Evolutionary conservation across 2,113 vertebrate genomes (phyloP).

Genomic region (Hucho hucho): DNA sequence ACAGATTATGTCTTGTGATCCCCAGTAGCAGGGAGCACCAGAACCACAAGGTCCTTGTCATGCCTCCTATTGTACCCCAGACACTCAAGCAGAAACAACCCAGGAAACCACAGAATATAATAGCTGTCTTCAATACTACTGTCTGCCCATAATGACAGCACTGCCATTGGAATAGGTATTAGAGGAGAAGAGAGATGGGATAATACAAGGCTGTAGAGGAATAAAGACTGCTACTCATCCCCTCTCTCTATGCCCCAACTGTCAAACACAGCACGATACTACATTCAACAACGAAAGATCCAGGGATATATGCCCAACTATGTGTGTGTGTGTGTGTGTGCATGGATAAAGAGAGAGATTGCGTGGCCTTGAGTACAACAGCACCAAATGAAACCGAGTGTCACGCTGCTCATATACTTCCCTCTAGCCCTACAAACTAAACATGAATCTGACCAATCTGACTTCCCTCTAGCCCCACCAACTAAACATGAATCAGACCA

Average conservation of each 20-base stretch:
- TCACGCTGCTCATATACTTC: too few relatives aligned
- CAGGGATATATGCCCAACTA: too few relatives aligned
- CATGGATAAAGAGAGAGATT: too few relatives aligned
- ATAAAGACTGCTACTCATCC: too few relatives aligned
- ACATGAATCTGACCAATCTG: too few relatives aligned
- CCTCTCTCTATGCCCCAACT: neutral
- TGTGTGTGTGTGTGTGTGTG: too few relatives aligned
- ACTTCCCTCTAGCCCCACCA: too few relatives aligned
- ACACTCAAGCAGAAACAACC: neutral
- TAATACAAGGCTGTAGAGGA: neutral
- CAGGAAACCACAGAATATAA: neutral
- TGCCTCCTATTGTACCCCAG: neutral
- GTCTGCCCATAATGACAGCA: neutral
- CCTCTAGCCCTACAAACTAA: too few relatives aligned
- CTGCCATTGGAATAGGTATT: neutral
- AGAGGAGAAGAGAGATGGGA: neutral
- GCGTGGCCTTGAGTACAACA: too few relatives aligned
- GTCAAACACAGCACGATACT: neutral
- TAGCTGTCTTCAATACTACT: neutral
- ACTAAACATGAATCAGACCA: too few relatives aligned
- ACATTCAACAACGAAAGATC: too few relatives aligned
- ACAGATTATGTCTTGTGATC: neutral
- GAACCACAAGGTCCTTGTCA: slow-evolving; percentile 1
- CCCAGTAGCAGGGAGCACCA: neutral
- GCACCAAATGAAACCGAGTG: too few relatives aligned